Evolutionary conservation across 2,888 invertebrate species (phyloP).

Genomic region (Axea sp.): DNA sequence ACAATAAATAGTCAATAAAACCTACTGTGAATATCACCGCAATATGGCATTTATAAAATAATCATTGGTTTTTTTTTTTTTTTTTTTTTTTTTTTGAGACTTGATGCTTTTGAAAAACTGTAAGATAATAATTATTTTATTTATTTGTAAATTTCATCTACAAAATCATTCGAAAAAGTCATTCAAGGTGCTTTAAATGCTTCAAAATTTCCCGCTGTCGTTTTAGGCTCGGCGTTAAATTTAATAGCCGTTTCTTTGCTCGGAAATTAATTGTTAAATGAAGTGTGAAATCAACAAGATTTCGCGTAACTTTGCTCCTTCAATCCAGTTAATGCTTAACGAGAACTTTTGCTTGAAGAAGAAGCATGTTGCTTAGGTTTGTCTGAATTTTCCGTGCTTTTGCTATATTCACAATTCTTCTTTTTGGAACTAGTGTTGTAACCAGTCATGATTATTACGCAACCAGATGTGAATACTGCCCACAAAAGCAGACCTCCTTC

Average conservation of each 20-base stretch:
- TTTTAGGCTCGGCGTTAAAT: constrained; percentile 10
- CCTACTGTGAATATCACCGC: too few relatives aligned
- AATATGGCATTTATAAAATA: too few relatives aligned
- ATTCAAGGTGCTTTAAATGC: too few relatives aligned
- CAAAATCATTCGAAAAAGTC: constrained; percentile 9
- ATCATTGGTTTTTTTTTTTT: too few relatives aligned
- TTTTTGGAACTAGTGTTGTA: constrained; percentile 29
- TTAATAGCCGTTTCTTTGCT: neutral
- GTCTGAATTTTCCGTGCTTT: constrained; percentile 1
- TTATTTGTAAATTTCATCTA: neutral
- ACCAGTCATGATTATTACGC: constrained; percentile 80
- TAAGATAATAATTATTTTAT: too few relatives aligned
- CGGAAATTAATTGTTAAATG: too few relatives aligned
- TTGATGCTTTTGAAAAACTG: too few relatives aligned
- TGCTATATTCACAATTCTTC: constrained; percentile 6
- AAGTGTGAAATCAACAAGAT: too few relatives aligned
- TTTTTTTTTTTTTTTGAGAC: too few relatives aligned
- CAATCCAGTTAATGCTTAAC: constrained; percentile 5
- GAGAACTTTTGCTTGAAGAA: constrained; percentile 11
- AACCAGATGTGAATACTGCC: constrained; percentile 82
- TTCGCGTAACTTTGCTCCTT: too few relatives aligned
- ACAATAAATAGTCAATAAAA: too few relatives aligned
- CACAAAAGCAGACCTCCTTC: constrained; percentile 82
- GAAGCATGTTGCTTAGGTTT: constrained; percentile 15
- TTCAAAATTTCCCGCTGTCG: neutral